These are phyloP conservation scores for Drosophila kikkawai DNA, from an alignment of 1,140 invertebrate genomes.

Conservation along the genomic window DNA sequence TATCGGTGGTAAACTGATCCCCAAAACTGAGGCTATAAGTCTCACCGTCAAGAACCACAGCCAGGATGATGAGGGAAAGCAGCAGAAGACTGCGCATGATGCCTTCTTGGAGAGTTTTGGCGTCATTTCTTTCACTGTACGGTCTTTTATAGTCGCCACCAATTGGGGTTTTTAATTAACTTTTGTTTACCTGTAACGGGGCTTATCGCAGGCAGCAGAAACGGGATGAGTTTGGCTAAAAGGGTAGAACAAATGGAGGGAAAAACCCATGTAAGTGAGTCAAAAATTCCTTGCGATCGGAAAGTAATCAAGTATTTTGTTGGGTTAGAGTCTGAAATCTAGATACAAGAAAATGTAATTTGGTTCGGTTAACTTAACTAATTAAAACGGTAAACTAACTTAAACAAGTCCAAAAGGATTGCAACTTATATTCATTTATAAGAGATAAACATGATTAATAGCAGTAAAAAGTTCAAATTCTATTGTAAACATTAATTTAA, in stretches of 20 bases:
- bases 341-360: neutral
- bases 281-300: neutral
- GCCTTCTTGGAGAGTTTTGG: conserved; percentile 11
- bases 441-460: too few relatives aligned
- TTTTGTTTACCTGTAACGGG: conserved; percentile 29
- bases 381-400: too few relatives aligned
- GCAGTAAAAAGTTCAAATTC: too few relatives aligned
- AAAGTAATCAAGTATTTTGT: neutral
- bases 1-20: conserved; percentile 34
- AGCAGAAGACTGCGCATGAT: conserved; percentile 36
- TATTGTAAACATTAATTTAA: neutral
- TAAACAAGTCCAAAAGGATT: neutral
- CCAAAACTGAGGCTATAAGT: conserved; percentile 68
- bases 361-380: neutral
- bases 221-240: conserved; percentile 15
- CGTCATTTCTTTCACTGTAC: neutral
- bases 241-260: neutral
- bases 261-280: conserved; percentile 27
- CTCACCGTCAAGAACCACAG: conserved; percentile 45
- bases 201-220: conserved; percentile 26
- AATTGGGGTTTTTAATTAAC: conserved; percentile 36
- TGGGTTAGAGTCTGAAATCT: neutral
- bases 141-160: conserved; percentile 45
- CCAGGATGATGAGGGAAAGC: conserved; percentile 51
- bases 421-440: too few relatives aligned